Percentiles rank a stretch among this genome's conserved stretches.
Conservation (phyloP, 2,888 invertebrate species). For the Drosophila parthenogenetica region DNA sequence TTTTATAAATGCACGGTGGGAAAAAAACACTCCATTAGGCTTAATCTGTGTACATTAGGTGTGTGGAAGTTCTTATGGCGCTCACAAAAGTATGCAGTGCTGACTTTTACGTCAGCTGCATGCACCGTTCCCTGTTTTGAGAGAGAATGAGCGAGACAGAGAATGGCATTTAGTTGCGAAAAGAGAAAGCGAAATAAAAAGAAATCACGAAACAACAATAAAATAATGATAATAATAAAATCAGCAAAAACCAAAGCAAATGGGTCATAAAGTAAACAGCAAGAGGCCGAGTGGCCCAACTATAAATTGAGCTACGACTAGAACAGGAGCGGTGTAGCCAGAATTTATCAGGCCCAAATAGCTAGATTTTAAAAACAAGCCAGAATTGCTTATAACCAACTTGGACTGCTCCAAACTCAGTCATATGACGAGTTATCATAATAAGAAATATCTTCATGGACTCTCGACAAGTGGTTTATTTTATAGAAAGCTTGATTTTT, state of each 20-base stretch:
- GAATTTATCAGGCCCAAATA: no score
- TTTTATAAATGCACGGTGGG: background rate
- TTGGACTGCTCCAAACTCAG: no score
- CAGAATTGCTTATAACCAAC: no score
- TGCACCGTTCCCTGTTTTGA: conserved; percentile 19
- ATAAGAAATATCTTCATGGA: no score
- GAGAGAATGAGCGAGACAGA: background rate
- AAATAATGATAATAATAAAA: conserved; percentile 70
- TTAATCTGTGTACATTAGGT: conserved; percentile 56
- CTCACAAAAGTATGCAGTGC: conserved; percentile 61
- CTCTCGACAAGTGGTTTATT: no score
- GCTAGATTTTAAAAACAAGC: no score
- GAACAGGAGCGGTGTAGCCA: background rate
- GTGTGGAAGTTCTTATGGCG: conserved; percentile 14
- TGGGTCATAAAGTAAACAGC: conserved; percentile 63
- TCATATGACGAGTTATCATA: no score
- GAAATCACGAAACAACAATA: conserved; percentile 55
- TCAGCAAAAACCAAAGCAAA: conserved; percentile 56
- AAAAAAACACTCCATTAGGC: conserved; percentile 59
- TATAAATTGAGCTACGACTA: conserved; percentile 3
- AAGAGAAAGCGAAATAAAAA: conserved; percentile 3
- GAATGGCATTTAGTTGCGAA: background rate
- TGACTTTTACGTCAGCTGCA: conserved; percentile 42
- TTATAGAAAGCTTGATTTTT: no score
- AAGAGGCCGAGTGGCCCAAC: conserved; percentile 35